Conservation (phyloP, 2,888 invertebrate genomes). For the Chrysolina americana region DNA sequence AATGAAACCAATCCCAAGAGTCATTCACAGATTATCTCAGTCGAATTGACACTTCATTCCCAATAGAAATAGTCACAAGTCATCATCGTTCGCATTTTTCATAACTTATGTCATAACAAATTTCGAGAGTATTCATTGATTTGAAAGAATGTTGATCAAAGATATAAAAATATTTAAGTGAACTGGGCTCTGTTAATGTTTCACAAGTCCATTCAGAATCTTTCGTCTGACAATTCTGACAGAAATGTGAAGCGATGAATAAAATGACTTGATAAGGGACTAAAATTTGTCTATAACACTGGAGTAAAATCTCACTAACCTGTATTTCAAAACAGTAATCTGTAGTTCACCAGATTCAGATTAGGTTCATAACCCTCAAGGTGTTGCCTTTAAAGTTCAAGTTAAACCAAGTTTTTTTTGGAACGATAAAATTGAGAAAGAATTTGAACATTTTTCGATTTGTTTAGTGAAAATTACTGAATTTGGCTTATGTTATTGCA, state of each 20-base stretch:
- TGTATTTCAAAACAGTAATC: too few relatives aligned
- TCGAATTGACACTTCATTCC: slow-evolving; percentile 58
- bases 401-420: too few relatives aligned
- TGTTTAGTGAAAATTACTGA: too few relatives aligned
- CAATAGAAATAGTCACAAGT: slow-evolving; percentile 57
- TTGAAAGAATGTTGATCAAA: slow-evolving; percentile 53
- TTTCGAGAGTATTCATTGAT: slow-evolving; percentile 60
- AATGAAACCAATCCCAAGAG: slow-evolving; percentile 39
- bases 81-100: slow-evolving; percentile 62
- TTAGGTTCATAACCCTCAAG: too few relatives aligned
- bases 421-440: too few relatives aligned
- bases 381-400: too few relatives aligned
- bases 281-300: background rate
- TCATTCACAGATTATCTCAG: slow-evolving; percentile 37
- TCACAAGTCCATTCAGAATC: slow-evolving; percentile 1
- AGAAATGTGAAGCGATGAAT: background rate
- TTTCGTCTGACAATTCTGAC: slow-evolving; percentile 5
- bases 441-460: too few relatives aligned
- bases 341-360: too few relatives aligned
- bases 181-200: background rate
- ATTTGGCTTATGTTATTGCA: too few relatives aligned
- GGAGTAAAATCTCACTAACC: too few relatives aligned
- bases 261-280: background rate
- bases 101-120: slow-evolving; percentile 62
- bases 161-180: slow-evolving; percentile 27